Evolutionary conservation across 2,888 invertebrate species (phyloP).

Genomic region (Neocrepidodera transversa): DNA sequence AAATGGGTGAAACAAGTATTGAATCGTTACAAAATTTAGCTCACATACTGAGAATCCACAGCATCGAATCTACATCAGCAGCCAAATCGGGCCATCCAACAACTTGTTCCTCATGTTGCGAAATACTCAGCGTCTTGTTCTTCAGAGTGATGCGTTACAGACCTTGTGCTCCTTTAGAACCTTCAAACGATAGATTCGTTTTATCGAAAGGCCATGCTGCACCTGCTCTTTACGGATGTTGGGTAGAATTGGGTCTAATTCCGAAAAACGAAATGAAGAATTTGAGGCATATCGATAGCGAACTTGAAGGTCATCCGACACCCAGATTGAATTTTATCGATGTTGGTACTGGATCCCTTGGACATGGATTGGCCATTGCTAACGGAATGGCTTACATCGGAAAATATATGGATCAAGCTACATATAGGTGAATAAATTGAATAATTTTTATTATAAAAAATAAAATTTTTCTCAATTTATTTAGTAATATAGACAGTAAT

Average conservation of each 20-base stretch:
- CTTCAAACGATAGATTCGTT: conserved; percentile 92
- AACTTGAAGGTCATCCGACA: conserved; percentile 98
- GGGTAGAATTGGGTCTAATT: conserved; percentile 95
- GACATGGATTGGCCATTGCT: conserved; percentile 94
- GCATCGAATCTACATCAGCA: conserved; percentile 89
- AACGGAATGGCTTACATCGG: conserved; percentile 99
- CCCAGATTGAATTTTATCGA: conserved; percentile 96
- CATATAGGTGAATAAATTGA: conserved; percentile 65
- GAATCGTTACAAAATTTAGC: conserved; percentile 89
- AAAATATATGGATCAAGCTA: conserved; percentile 80
- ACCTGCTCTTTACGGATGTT: conserved; percentile 97
- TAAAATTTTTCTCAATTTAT: background rate
- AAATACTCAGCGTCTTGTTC: conserved; percentile 97
- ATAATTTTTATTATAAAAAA: background rate
- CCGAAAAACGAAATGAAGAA: conserved; percentile 81
- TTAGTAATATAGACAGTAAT: too few relatives aligned
- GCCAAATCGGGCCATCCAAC: conserved; percentile 98
- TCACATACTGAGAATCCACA: conserved; percentile 90
- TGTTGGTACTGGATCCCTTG: conserved; percentile 97
- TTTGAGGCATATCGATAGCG: conserved; percentile 87
- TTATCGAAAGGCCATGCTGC: conserved; percentile 99
- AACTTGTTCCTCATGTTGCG: conserved; percentile 97
- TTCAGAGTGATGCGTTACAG: conserved; percentile 97
- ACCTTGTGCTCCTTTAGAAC: conserved; percentile 80
- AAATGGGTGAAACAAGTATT: conserved; percentile 47